A percentile compares a stretch with the other conserved stretches of the same genome.
These are phyloP conservation scores for Struthio camelus DNA, from an alignment of 2,113 vertebrate genomes.

Conservation along the genomic window DNA sequence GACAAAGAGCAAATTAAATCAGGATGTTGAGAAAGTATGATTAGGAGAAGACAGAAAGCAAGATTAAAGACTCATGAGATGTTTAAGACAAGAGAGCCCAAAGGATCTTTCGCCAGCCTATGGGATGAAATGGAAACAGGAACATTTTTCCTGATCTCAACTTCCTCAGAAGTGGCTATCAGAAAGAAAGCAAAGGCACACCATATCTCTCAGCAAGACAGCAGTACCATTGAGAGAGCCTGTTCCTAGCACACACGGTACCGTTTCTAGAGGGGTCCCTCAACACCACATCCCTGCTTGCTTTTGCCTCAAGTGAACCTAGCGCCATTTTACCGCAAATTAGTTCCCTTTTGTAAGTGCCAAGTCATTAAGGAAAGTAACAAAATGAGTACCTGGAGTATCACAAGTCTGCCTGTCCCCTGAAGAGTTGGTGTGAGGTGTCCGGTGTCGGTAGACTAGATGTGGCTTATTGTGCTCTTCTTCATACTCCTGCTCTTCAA, in stretches of 20 bases:
- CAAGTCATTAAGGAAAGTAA: neutral
- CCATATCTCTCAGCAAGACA: neutral
- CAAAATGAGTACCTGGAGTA: constrained; percentile 84
- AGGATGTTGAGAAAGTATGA: neutral
- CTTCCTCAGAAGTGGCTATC: neutral
- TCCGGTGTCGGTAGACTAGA: constrained; percentile 87
- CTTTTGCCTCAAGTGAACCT: neutral
- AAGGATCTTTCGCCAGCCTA: neutral
- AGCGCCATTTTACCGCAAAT: neutral
- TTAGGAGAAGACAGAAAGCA: neutral
- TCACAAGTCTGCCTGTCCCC: constrained; percentile 79
- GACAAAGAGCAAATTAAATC: neutral
- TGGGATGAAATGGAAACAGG: neutral
- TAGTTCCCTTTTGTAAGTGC: neutral
- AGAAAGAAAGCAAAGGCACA: constrained; percentile 7
- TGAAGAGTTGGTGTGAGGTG: constrained; percentile 69
- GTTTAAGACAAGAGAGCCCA: neutral
- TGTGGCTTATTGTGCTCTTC: constrained; percentile 97
- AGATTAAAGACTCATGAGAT: neutral
- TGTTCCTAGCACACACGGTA: rapidly evolving
- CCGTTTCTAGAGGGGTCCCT: neutral
- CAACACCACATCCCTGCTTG: neutral
- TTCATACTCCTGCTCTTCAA: constrained; percentile 86
- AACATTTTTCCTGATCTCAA: neutral
- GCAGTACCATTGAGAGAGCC: neutral